Percentiles rank a stretch among this genome's conserved stretches.
Evolutionary conservation across 2,888 invertebrate genomes (phyloP).

Genomic region (Dioctria rufipes): DNA sequence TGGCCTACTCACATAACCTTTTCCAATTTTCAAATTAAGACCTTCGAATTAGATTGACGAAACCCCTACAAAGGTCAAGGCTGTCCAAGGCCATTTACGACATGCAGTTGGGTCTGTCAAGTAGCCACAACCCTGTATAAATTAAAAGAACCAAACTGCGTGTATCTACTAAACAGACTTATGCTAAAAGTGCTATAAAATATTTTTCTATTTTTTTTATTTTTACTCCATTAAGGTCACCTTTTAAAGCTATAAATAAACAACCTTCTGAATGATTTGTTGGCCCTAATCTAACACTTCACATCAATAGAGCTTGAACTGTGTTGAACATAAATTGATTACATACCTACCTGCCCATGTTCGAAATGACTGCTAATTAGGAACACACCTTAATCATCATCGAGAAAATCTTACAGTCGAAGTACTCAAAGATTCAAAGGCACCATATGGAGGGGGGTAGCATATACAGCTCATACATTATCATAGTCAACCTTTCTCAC

Average conservation of each 20-base stretch:
- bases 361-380: conserved; percentile 43
- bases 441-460: too few relatives aligned
- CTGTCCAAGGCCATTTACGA: too few relatives aligned
- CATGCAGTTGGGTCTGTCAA: too few relatives aligned
- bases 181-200: too few relatives aligned
- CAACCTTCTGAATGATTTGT: neutral
- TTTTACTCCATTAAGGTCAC: neutral
- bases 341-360: neutral
- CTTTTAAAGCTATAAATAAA: neutral
- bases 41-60: too few relatives aligned
- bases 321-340: conserved; percentile 25
- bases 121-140: too few relatives aligned
- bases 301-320: neutral
- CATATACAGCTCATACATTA: conserved; percentile 19
- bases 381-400: conserved; percentile 25
- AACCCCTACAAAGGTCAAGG: too few relatives aligned
- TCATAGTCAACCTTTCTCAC: conserved; percentile 17
- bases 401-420: conserved; percentile 1
- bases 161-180: too few relatives aligned
- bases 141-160: too few relatives aligned
- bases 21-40: too few relatives aligned
- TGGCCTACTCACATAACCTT: too few relatives aligned
- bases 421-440: neutral
- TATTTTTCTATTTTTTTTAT: too few relatives aligned
- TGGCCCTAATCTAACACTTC: neutral